phyloP scores from a whole-genome alignment of 2,797 vertebrate species.

The Halcyon chelicuti region DNA sequence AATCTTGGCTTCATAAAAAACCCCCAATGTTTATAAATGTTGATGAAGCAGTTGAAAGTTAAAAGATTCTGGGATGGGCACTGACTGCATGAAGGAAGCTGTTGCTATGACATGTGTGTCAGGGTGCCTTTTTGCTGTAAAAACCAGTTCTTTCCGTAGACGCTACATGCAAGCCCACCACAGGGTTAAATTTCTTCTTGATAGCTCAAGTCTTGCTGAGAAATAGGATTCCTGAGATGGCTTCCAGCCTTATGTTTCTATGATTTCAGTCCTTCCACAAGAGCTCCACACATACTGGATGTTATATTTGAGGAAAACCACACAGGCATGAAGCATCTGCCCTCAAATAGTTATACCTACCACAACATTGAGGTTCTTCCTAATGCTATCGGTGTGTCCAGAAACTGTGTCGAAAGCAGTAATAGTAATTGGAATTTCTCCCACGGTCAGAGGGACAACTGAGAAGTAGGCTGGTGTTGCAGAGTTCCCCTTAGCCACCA shows the following conservation, averaged over 20 bases:
- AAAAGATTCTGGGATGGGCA: neutral
- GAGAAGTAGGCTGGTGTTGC: slow-evolving; percentile 77
- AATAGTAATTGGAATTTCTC: slow-evolving; percentile 74
- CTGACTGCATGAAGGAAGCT: neutral
- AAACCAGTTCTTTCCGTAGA: neutral
- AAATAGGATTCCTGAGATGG: neutral
- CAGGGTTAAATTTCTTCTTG: neutral
- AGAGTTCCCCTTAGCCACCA: slow-evolving; percentile 66
- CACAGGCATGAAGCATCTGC: neutral
- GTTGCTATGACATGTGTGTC: neutral
- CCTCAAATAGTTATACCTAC: slow-evolving; percentile 29
- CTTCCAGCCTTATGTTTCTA: neutral
- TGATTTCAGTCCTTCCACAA: neutral
- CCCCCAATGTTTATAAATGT: neutral
- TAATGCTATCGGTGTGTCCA: slow-evolving; percentile 46
- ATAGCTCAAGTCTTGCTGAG: neutral
- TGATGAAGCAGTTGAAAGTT: neutral
- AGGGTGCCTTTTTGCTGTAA: neutral
- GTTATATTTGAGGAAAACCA: neutral
- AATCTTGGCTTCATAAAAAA: neutral
- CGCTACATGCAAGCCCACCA: neutral
- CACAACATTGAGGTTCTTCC: slow-evolving; percentile 74
- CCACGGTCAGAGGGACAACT: slow-evolving; percentile 70
- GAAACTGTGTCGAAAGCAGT: neutral
- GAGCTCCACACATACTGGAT: neutral